Evolutionary conservation across 1,140 invertebrate species (phyloP).

Genomic region (Steinernema feltiae): DNA sequence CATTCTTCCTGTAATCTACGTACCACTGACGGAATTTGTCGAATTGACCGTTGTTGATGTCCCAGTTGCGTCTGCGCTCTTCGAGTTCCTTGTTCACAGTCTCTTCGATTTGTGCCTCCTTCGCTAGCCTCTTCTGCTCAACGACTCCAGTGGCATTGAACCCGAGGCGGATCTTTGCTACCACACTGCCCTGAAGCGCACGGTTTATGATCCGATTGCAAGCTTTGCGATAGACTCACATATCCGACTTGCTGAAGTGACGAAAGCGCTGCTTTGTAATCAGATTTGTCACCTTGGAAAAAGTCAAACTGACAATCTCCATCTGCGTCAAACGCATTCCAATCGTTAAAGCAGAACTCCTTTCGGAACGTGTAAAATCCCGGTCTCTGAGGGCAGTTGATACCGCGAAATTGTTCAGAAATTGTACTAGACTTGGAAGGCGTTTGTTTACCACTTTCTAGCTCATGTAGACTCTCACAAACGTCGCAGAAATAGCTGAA

Average conservation of each 20-base stretch:
- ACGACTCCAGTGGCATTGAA: conserved; percentile 52
- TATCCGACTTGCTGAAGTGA: conserved; percentile 56
- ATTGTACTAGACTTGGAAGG: neutral
- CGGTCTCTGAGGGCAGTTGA: conserved; percentile 50
- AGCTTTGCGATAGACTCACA: conserved; percentile 39
- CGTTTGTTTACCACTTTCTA: conserved; percentile 28
- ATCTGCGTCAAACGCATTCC: conserved; percentile 51
- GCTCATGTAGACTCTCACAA: conserved; percentile 49
- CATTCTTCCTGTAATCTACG: conserved; percentile 51
- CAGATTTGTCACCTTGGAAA: conserved; percentile 45
- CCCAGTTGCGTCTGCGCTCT: conserved; percentile 43
- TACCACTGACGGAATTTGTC: conserved; percentile 55
- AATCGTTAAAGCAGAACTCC: conserved; percentile 58
- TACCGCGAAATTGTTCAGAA: conserved; percentile 36
- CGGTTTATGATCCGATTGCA: neutral
- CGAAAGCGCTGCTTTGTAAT: conserved; percentile 50
- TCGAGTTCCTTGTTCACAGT: conserved; percentile 48
- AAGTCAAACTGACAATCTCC: conserved; percentile 56
- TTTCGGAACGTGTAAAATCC: conserved; percentile 57
- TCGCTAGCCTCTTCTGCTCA: conserved; percentile 40
- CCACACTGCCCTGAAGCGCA: conserved; percentile 50
- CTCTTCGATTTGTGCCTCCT: conserved; percentile 53
- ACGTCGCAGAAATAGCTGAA: conserved; percentile 57
- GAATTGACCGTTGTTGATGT: conserved; percentile 53
- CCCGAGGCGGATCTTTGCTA: conserved; percentile 54